Percentiles rank a stretch among this genome's conserved stretches.
Evolutionary conservation across 2,797 vertebrate genomes (phyloP).

Genomic region (Thunnus albacares): DNA sequence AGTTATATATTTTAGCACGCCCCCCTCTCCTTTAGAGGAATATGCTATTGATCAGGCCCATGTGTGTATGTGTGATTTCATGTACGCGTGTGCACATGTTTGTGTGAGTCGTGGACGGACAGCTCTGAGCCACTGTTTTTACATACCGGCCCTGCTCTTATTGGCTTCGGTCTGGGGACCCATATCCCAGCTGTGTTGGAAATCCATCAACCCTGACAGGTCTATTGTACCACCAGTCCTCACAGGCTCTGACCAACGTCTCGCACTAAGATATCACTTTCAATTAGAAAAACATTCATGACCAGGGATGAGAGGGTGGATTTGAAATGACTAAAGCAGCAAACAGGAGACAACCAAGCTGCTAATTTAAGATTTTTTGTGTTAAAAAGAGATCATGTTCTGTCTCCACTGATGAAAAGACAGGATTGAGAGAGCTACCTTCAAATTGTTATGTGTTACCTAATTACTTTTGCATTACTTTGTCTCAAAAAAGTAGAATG

Average conservation of each 20-base stretch:
- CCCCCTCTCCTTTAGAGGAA: constrained; percentile 76
- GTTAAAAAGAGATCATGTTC: not conserved
- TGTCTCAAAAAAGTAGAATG: not conserved
- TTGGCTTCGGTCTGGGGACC: constrained; percentile 83
- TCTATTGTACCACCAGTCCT: constrained; percentile 84
- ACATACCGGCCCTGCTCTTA: constrained; percentile 78
- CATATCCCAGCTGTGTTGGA: constrained; percentile 84
- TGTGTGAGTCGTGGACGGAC: constrained; percentile 60
- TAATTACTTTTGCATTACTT: constrained; percentile 3
- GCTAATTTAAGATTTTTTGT: constrained; percentile 23
- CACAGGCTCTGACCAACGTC: constrained; percentile 81
- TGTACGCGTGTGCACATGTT: constrained; percentile 41
- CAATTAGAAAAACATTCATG: constrained; percentile 82
- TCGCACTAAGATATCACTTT: constrained; percentile 83
- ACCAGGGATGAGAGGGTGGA: constrained; percentile 50
- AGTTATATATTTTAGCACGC: constrained; percentile 77
- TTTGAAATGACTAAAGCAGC: constrained; percentile 56
- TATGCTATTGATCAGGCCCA: constrained; percentile 81
- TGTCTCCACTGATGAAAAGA: not conserved
- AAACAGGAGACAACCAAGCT: constrained; percentile 14
- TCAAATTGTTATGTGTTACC: not conserved
- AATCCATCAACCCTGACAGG: constrained; percentile 89
- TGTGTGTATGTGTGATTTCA: constrained; percentile 35
- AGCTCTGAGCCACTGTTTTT: constrained; percentile 78
- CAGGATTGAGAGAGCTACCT: not conserved